Evolutionary conservation across 2,888 invertebrate genomes (phyloP), one percentile per base, ranked within the genome.

Genomic region (Cryptocephalus moraei): DNA sequence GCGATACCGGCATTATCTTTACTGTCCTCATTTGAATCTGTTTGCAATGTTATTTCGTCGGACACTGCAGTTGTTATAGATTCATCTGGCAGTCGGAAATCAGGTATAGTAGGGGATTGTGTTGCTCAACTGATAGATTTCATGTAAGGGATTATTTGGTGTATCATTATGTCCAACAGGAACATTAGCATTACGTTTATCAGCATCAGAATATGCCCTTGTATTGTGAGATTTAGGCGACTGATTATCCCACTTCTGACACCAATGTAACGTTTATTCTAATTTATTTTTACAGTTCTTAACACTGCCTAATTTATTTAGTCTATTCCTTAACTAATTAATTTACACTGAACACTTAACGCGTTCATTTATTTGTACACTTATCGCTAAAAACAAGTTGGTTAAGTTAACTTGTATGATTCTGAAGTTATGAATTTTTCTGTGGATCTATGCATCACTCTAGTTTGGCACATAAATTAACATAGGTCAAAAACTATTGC

Each of bases 1-100:
- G 91, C 90, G 51, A 93, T 77, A 49, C 91, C 92, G 71, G 80
- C 67, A 46, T 52, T 50, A 41, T 59, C 51, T 46, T 48, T 52
- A 52, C 45, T 56, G 49, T 60, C 64, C 56, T 62, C 63, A 50
- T 59, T 56, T 49, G 55, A 51, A 55, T 55, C 55, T 57, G 50
- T 52, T 55, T 63, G 61, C 62, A 65, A 60, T 58, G 60, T 59
- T 52, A 51, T 61, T 55, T 65, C 64, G 53, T 62, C 62, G 60
- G 61, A 60, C 57, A 61, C 60, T 58, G 59, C 60, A 56, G 61
- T 56, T 58, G 64, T 58, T 56, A 65, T 59, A 58, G 60, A 61
- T 56, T 62, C 62, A 56, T 59, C 59, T 59, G 63, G 57, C 53
- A 60, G 59, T 60, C 60, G 60, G 55, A 53, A 52, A 49, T 38